phyloP scores from a whole-genome alignment of 1,140 invertebrate species.

The Hycleus phaleratus region DNA sequence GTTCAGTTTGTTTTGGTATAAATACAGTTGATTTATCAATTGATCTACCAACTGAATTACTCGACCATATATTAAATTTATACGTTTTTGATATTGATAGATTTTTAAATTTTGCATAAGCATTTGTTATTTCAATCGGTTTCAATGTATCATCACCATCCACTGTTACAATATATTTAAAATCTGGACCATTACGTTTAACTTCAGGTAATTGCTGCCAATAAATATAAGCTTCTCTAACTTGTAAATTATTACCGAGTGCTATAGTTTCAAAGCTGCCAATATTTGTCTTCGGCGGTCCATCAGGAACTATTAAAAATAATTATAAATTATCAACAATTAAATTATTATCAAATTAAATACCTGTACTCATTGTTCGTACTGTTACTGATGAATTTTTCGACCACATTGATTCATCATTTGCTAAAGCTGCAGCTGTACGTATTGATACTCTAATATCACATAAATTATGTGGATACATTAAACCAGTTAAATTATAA shows the following conservation, averaged over 20 bases:
- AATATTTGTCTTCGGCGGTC: constrained; percentile 52
- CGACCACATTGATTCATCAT: constrained; percentile 54
- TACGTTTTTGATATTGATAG: constrained; percentile 42
- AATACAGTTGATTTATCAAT: constrained; percentile 47
- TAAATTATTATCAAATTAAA: no score
- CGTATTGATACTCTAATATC: constrained; percentile 59
- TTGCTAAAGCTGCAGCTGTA: constrained; percentile 44
- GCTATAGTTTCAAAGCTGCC: constrained; percentile 56
- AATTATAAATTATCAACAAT: not conserved
- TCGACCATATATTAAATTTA: constrained; percentile 47
- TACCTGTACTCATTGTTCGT: constrained; percentile 50
- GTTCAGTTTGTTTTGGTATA: constrained; percentile 50
- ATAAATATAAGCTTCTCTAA: constrained; percentile 55
- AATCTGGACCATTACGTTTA: constrained; percentile 52
- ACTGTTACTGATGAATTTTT: constrained; percentile 49
- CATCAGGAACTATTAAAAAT: constrained; percentile 44
- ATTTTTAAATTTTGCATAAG: constrained; percentile 48
- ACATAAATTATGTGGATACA: constrained; percentile 59
- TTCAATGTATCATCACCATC: constrained; percentile 37
- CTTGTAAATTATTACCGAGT: constrained; percentile 40
- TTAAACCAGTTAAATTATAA: constrained; percentile 50
- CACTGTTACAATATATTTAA: constrained; percentile 41
- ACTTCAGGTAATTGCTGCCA: constrained; percentile 58
- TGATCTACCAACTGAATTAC: constrained; percentile 52
- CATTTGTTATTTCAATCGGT: constrained; percentile 42